Conservation (phyloP, 2,797 vertebrate species). For the Lophotriccus pileatus region DNA sequence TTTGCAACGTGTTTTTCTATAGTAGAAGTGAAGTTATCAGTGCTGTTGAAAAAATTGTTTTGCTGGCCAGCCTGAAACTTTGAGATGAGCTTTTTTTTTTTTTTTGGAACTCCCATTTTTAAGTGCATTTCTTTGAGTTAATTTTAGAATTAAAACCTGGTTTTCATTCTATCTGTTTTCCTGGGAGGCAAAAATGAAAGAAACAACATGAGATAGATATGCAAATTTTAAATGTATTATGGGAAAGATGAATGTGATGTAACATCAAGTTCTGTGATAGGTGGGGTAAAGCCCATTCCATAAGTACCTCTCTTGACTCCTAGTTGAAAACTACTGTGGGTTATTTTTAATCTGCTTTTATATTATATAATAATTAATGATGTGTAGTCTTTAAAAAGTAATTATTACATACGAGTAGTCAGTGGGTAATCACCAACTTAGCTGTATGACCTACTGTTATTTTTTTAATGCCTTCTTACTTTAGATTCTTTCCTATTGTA, state of each 20-base stretch:
- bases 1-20: not conserved
- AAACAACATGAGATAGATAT: not conserved
- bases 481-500: not conserved
- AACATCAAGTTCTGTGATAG: not conserved
- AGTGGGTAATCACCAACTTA: not conserved
- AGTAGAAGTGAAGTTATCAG: not conserved
- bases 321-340: not conserved
- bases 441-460: not conserved
- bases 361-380: not conserved
- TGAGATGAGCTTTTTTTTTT: not conserved
- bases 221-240: not conserved
- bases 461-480: not conserved
- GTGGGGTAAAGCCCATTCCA: not conserved
- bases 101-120: not conserved
- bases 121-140: not conserved
- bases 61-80: not conserved
- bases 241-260: not conserved
- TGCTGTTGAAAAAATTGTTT: not conserved
- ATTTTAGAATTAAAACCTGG: not conserved
- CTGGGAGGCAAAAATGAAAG: not conserved
- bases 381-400: not conserved
- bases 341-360: not conserved
- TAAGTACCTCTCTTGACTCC: not conserved
- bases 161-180: not conserved
- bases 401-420: not conserved